Evolutionary conservation across 1,140 invertebrate species (phyloP).

Genomic region (Propsilocerus akamusi): DNA sequence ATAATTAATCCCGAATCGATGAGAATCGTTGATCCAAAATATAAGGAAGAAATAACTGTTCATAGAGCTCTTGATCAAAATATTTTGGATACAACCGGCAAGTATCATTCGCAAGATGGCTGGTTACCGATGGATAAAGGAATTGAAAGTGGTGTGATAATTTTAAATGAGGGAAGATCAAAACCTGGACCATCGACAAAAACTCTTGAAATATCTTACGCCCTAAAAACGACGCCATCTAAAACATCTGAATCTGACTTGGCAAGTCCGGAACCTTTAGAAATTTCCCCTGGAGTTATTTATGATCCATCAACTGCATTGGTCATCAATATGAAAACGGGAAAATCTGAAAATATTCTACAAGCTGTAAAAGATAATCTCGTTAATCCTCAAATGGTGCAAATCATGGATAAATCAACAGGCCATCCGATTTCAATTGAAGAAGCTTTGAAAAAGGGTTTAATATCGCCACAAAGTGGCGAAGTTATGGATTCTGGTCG

Average conservation of each 20-base stretch:
- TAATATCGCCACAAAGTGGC: constrained; percentile 53
- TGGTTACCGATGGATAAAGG: constrained; percentile 60
- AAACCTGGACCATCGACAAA: background rate
- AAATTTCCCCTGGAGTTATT: constrained; percentile 45
- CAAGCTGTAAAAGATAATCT: constrained; percentile 45
- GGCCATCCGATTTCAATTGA: constrained; percentile 48
- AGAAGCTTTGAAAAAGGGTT: constrained; percentile 55
- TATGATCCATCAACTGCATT: constrained; percentile 54
- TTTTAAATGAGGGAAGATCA: no score
- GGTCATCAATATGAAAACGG: constrained; percentile 48
- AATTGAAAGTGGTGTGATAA: constrained; percentile 47
- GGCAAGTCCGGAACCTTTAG: constrained; percentile 38
- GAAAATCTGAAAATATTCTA: constrained; percentile 46
- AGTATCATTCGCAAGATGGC: constrained; percentile 37
- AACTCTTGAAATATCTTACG: no score
- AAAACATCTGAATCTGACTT: constrained; percentile 28
- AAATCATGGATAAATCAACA: constrained; percentile 53
- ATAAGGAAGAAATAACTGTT: constrained; percentile 47
- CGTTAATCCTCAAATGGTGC: constrained; percentile 44
- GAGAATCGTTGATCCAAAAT: constrained; percentile 52
- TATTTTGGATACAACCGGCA: constrained; percentile 57
- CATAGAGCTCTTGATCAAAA: constrained; percentile 56
- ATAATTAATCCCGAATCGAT: constrained; percentile 71
- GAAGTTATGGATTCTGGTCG: constrained; percentile 44
- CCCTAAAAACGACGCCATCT: constrained; percentile 25